Evolutionary conservation across 2,113 vertebrate species (phyloP), one percentile per base, ranked within the genome.

Genomic region (Petaurus breviceps): DNA sequence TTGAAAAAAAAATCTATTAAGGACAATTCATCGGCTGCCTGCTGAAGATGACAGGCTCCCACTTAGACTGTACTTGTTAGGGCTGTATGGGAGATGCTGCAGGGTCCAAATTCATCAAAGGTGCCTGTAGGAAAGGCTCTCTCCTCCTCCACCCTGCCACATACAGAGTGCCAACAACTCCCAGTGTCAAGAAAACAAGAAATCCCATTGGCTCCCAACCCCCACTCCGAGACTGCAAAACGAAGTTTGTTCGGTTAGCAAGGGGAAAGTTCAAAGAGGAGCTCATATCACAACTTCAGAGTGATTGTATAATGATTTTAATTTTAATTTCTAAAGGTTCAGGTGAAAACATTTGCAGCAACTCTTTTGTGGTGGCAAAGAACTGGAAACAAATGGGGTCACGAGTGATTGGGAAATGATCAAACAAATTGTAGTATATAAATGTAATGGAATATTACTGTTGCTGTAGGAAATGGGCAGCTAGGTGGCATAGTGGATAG

Each of bases 1-100:
- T 95, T 96, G 90, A 95, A 84, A 84, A 68, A 97, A 94, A 96
- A 91, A 28, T 97, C 90, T 93, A 0, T 94, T 96, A 90, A 96
- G 96, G 94, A 89, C 90, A 97, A 54, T 93, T 93, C 61, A 49
- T 94, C 92, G 95, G 2, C 57, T 94, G 96, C 89, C 11, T 97
- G 57, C 90, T 95, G 54, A 53, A 90, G 61, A 90, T 93, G 50
- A 91, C 28, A 92, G 51, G 77, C 49, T 96, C 68, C 95, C 22
- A 0, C n/a, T 94, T 89, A 89, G 22, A 26, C 52, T 23, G 90
- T 7, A 77, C 25, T 57, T 6, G 31, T 47, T 91, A 10, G 46
- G 11, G 10, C 49, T 50, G 0, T n/a, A 51, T 90, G 55, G n/a
- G 57, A 43, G n/a, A 92, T 77, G 37, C 23, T 90, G 91, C 89